Percentiles rank a stretch among this genome's conserved stretches.
phyloP scores from a whole-genome alignment of 35 echinoderm and acorn worm species.

The Anneissia japonica region DNA sequence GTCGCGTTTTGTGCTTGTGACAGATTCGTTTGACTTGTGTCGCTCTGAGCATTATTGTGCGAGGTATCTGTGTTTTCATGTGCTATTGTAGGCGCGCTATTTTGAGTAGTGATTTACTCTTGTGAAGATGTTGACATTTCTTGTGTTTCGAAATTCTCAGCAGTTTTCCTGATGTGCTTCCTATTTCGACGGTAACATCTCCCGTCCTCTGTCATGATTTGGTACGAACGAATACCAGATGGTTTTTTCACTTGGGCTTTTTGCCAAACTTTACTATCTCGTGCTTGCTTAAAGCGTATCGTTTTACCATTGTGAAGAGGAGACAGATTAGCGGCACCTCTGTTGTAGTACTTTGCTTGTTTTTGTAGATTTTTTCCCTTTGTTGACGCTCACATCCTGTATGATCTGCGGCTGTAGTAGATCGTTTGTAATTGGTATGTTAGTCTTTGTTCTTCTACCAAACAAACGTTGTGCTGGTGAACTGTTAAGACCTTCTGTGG shows the following conservation, averaged over 20 bases:
- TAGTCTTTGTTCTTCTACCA: slow-evolving; percentile 25
- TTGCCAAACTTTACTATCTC: background rate
- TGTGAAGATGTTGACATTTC: no score
- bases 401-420: background rate
- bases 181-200: slow-evolving; percentile 14
- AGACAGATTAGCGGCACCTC: background rate
- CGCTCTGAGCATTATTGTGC: no score
- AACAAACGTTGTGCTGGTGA: slow-evolving; percentile 26
- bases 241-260: slow-evolving; percentile 11
- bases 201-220: slow-evolving; percentile 17
- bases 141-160: background rate
- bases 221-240: slow-evolving; percentile 18
- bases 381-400: background rate
- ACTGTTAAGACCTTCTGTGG: slow-evolving; percentile 19
- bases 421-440: slow-evolving; percentile 2
- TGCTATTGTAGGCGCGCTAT: no score
- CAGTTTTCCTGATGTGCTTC: slow-evolving; percentile 9
- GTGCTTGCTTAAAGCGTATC: slow-evolving; percentile 1
- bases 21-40: no score
- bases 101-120: no score
- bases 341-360: slow-evolving; percentile 26
- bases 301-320: background rate
- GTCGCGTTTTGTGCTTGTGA: no score
- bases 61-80: no score
- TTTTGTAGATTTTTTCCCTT: background rate